Percentiles rank a stretch among this genome's conserved stretches.
Evolutionary conservation across 2,888 invertebrate genomes (phyloP).

Genomic region (Microctonus hyperodae): DNA sequence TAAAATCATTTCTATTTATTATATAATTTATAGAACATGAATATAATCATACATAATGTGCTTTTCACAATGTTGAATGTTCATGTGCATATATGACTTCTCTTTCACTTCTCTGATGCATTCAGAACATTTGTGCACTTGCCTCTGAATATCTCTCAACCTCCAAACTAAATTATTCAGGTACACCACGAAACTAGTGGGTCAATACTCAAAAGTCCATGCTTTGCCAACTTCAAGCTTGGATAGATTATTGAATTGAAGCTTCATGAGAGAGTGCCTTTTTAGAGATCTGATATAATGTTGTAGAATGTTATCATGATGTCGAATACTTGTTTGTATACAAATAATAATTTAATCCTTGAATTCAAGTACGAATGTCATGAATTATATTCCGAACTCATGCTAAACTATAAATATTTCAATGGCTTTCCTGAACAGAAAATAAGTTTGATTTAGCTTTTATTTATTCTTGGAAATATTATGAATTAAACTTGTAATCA

Average conservation of each 20-base stretch:
- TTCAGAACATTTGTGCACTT: constrained; percentile 3
- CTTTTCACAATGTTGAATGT: no score
- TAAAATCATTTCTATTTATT: not conserved
- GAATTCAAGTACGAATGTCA: no score
- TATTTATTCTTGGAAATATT: no score
- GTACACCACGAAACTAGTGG: constrained; percentile 26
- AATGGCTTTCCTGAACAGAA: not conserved
- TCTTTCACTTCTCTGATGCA: not conserved
- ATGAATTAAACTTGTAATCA: no score
- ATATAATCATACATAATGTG: no score
- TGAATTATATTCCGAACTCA: no score
- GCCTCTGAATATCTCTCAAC: not conserved
- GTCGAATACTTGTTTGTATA: not conserved
- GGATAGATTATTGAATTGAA: constrained; percentile 28
- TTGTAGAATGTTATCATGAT: not conserved
- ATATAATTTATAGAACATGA: no score
- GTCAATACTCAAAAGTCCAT: constrained; percentile 2
- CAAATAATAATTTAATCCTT: no score
- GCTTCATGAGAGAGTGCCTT: constrained; percentile 8
- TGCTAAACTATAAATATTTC: no score
- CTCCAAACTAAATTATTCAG: constrained; percentile 22
- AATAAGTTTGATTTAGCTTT: no score
- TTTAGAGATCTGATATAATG: constrained; percentile 3
- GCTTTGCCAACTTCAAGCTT: constrained; percentile 12
- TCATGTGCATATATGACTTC: constrained; percentile 15